phyloP scores from a whole-genome alignment of 1,140 invertebrate genomes.

The Drosophila yakuba region DNA sequence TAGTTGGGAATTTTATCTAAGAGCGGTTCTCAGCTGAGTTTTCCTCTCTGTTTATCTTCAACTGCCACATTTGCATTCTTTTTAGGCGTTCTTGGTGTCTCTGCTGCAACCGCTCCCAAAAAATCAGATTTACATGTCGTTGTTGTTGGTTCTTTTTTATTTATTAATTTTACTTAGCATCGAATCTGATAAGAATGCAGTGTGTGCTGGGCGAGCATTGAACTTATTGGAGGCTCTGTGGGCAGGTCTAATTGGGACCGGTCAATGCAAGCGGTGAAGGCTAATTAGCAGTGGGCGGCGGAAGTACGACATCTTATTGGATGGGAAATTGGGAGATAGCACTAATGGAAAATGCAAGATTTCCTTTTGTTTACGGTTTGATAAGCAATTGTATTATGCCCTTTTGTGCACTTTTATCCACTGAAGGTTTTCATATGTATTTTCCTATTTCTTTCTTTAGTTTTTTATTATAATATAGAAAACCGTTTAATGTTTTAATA shows the following conservation, averaged over 20 bases:
- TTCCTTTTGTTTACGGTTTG: neutral
- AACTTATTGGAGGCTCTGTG: neutral
- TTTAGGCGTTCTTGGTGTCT: constrained; percentile 28
- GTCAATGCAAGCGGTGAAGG: constrained; percentile 11
- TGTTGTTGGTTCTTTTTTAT: constrained; percentile 24
- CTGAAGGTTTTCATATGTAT: too few relatives aligned
- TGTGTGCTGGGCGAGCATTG: constrained; percentile 3
- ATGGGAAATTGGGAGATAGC: neutral
- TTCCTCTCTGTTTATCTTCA: constrained; percentile 76
- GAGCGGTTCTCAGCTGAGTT: constrained; percentile 16
- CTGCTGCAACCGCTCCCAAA: constrained; percentile 70
- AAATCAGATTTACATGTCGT: constrained; percentile 61
- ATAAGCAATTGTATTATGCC: neutral
- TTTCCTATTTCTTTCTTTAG: too few relatives aligned
- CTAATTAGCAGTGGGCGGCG: constrained; percentile 41
- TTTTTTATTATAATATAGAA: too few relatives aligned
- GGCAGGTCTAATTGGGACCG: constrained; percentile 20
- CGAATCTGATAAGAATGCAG: constrained; percentile 53
- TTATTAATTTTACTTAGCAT: constrained; percentile 41
- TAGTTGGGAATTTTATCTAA: constrained; percentile 18
- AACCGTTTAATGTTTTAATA: too few relatives aligned
- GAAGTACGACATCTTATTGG: constrained; percentile 11
- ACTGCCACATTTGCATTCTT: constrained; percentile 55
- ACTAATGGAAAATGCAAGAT: constrained; percentile 3
- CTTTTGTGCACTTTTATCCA: too few relatives aligned